These are phyloP conservation scores for Caenorhabditis brenneri DNA, from an alignment of 1,140 invertebrate species.

Conservation along the genomic window DNA sequence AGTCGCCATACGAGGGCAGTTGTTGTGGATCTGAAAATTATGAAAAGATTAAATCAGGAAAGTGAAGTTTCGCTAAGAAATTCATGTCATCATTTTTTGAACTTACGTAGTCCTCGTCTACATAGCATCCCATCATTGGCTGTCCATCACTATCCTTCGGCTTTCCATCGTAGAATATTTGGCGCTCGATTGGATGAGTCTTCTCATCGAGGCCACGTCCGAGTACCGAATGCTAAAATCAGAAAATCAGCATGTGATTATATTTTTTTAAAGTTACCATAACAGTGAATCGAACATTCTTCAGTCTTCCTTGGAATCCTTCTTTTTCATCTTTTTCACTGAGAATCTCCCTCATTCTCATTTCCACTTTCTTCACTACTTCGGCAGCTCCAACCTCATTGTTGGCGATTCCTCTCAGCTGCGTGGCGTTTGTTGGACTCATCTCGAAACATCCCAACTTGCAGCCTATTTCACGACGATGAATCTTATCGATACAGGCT, in stretches of 20 bases:
- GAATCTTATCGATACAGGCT: background rate
- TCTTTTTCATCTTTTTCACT: background rate
- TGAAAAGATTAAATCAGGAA: too few relatives aligned
- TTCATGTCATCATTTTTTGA: background rate
- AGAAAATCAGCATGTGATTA: background rate
- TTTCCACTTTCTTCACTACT: background rate
- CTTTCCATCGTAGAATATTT: slow-evolving; percentile 8
- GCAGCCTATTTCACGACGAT: background rate
- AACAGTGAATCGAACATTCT: background rate
- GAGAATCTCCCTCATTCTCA: background rate
- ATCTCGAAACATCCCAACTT: slow-evolving; percentile 11
- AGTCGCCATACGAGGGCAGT: background rate
- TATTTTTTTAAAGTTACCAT: background rate
- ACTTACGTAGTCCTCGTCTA: background rate
- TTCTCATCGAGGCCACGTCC: background rate
- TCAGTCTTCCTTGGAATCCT: background rate
- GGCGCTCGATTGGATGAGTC: slow-evolving; percentile 11
- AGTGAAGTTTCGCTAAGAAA: background rate
- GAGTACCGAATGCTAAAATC: slow-evolving; percentile 20
- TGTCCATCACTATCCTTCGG: background rate
- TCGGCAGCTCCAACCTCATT: background rate
- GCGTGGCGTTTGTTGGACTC: background rate
- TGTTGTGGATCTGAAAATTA: slow-evolving; percentile 1
- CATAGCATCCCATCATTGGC: background rate
- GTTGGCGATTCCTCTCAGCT: background rate